phyloP scores from a whole-genome alignment of 2,888 invertebrate species.

The Volucella zonaria region DNA sequence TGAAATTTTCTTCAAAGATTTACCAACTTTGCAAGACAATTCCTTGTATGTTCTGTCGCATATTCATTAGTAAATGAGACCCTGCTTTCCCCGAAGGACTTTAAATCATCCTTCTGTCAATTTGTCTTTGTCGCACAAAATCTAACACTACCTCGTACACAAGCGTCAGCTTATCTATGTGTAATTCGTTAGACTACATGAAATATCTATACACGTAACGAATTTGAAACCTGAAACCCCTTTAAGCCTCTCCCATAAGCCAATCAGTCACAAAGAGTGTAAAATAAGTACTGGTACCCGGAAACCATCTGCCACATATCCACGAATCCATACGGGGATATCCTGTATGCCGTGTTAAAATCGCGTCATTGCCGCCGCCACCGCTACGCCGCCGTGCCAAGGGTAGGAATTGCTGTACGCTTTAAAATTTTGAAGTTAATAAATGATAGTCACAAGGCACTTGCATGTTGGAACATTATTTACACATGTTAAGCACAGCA shows the following conservation, averaged over 20 bases:
- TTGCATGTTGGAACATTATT: constrained; percentile 59
- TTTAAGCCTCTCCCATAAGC: constrained; percentile 60
- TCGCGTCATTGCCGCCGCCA: constrained; percentile 1
- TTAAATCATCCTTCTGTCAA: constrained; percentile 41
- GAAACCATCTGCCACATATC: constrained; percentile 51
- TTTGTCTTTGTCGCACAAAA: constrained; percentile 63
- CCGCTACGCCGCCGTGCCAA: too few species aligned
- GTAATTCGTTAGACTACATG: constrained; percentile 56
- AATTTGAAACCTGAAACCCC: constrained; percentile 24
- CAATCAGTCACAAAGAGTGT: constrained; percentile 65
- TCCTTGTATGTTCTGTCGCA: not conserved
- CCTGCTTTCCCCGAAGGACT: not conserved
- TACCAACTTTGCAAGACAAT: not conserved
- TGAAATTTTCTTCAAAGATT: not conserved
- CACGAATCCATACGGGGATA: not conserved
- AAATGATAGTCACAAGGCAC: constrained; percentile 66
- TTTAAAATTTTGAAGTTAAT: constrained; percentile 67
- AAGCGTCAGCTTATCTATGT: constrained; percentile 57
- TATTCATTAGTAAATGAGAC: constrained; percentile 51
- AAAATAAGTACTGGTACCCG: constrained; percentile 50
- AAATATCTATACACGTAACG: constrained; percentile 50
- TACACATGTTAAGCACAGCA: constrained; percentile 59
- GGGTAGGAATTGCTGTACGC: constrained; percentile 3
- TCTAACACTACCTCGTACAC: constrained; percentile 32
- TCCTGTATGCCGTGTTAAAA: constrained; percentile 14